These are phyloP conservation scores for Dromius quadrimaculatus DNA, from an alignment of 2,888 invertebrate genomes.

Conservation along the genomic window DNA sequence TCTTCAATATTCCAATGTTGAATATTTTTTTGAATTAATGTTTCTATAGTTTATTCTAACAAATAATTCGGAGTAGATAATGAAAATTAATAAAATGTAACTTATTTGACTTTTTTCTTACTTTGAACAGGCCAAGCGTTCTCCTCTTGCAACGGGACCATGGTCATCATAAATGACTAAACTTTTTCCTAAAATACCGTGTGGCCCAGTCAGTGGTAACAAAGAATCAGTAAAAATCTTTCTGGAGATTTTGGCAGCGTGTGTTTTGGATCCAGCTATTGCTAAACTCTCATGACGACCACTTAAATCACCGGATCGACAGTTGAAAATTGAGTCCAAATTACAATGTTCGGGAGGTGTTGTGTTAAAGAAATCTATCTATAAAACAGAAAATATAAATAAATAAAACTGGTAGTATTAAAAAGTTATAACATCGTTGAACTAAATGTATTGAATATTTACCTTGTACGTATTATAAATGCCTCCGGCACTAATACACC, in stretches of 20 bases:
- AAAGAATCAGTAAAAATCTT: slow-evolving; percentile 83
- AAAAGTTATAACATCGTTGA: too few species aligned
- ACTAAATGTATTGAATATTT: slow-evolving; percentile 24
- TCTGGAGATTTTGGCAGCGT: slow-evolving; percentile 76
- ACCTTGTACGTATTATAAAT: slow-evolving; percentile 85
- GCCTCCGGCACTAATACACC: slow-evolving; percentile 83
- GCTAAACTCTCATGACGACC: slow-evolving; percentile 77
- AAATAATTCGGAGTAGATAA: too few species aligned
- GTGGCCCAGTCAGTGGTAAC: slow-evolving; percentile 80
- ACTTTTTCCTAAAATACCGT: slow-evolving; percentile 83
- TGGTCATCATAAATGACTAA: slow-evolving; percentile 89
- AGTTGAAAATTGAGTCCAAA: slow-evolving; percentile 71
- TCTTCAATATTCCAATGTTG: slow-evolving; percentile 9
- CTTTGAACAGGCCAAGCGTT: slow-evolving; percentile 89
- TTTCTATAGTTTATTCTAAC: too few species aligned
- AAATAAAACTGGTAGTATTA: too few species aligned
- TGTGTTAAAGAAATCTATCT: slow-evolving; percentile 74
- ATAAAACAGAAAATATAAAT: slow-evolving; percentile 51
- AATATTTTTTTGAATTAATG: too few species aligned
- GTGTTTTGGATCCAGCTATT: slow-evolving; percentile 80
- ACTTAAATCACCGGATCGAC: slow-evolving; percentile 83
- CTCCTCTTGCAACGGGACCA: slow-evolving; percentile 88
- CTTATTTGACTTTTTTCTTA: slow-evolving; percentile 65
- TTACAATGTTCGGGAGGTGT: slow-evolving; percentile 73
- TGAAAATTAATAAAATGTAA: background rate